Evolutionary conservation across 2,113 vertebrate species (phyloP).

Genomic region (Melanocharis versteri): DNA sequence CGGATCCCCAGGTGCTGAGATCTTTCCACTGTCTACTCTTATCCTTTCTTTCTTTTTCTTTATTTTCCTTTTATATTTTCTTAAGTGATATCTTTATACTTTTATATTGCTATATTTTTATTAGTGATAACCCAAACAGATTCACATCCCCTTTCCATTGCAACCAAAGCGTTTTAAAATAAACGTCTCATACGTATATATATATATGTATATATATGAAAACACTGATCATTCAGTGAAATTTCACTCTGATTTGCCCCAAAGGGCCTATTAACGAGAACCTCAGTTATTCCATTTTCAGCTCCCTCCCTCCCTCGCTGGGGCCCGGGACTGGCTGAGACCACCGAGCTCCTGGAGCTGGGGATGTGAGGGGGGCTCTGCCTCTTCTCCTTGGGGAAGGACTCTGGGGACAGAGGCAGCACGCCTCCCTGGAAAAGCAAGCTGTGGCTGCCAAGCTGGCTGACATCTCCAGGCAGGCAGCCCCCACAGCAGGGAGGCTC

Average conservation of each 20-base stretch:
- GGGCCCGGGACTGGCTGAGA: neutral
- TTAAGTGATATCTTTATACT: neutral
- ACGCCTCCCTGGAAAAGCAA: neutral
- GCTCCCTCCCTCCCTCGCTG: neutral
- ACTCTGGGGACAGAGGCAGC: neutral
- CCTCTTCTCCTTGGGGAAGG: neutral
- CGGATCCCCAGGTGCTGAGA: neutral
- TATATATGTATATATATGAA: neutral
- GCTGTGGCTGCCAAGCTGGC: neutral
- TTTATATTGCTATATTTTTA: neutral
- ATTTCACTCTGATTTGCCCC: neutral
- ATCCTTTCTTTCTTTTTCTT: neutral
- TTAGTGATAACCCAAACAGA: neutral
- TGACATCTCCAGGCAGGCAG: neutral
- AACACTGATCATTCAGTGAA: fast-evolving
- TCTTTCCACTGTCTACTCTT: neutral
- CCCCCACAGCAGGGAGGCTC: neutral
- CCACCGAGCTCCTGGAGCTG: neutral
- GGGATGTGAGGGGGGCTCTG: neutral
- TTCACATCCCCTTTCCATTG: neutral
- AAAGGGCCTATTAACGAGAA: neutral
- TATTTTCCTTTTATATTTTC: neutral
- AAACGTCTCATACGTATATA: neutral
- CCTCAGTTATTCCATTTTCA: neutral
- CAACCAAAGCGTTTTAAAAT: neutral